phyloP scores from a whole-genome alignment of 2,113 vertebrate species.

The Melanocharis versteri region DNA sequence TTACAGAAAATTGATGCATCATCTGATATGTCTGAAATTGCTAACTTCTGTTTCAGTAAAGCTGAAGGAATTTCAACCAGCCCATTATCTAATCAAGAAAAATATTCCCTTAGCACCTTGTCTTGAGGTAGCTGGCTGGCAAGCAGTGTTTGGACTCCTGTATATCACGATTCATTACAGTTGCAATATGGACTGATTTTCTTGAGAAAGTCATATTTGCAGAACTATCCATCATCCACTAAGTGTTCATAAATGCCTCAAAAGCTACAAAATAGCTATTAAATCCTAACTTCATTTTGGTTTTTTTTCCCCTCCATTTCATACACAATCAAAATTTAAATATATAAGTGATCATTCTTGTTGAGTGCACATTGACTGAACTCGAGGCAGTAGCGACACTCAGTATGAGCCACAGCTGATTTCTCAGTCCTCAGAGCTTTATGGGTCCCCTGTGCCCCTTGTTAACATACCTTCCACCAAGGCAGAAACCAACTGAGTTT shows the following conservation, averaged over 20 bases:
- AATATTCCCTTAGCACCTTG: slow-evolving; percentile 72
- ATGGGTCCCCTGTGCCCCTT: accelerated
- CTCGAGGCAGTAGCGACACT: accelerated
- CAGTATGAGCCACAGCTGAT: neutral
- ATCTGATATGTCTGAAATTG: slow-evolving; percentile 76
- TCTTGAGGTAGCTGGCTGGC: slow-evolving; percentile 71
- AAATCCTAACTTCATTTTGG: neutral
- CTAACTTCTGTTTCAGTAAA: slow-evolving; percentile 75
- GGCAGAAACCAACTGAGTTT: neutral
- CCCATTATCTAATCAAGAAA: slow-evolving; percentile 75
- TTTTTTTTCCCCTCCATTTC: neutral
- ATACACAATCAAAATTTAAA: slow-evolving; percentile 1
- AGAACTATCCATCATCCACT: slow-evolving; percentile 64
- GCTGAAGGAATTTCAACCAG: slow-evolving; percentile 75
- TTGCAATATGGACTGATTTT: slow-evolving; percentile 61
- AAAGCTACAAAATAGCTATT: slow-evolving; percentile 16
- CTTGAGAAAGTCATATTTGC: slow-evolving; percentile 56
- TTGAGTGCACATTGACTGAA: neutral
- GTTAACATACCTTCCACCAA: neutral
- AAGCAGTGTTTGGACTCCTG: slow-evolving; percentile 57
- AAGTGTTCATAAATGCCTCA: slow-evolving; percentile 9
- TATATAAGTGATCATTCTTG: neutral
- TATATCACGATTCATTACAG: slow-evolving; percentile 66
- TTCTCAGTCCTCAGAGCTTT: neutral
- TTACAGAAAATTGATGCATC: slow-evolving; percentile 81